These are phyloP conservation scores for Drosophila macrothrix DNA, from an alignment of 2,888 invertebrate genomes.

Conservation along the genomic window DNA sequence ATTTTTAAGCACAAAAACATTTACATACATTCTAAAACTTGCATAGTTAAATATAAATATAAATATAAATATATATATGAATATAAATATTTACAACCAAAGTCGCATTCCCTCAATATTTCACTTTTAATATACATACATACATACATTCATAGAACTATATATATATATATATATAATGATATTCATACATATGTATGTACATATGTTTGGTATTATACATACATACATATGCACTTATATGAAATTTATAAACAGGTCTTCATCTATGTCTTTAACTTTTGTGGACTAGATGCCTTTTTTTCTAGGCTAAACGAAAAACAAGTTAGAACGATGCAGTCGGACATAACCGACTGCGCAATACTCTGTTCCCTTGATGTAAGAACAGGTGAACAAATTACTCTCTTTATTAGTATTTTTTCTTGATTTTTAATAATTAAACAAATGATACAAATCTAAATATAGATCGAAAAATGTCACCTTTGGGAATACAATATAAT, in stretches of 20 bases:
- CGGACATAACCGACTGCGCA: conserved; percentile 7
- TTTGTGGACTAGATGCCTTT: conserved; percentile 73
- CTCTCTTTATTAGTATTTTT: neutral
- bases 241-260: conserved; percentile 73
- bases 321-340: conserved; percentile 1
- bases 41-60: conserved; percentile 40
- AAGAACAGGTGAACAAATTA: neutral
- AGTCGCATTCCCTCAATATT: conserved; percentile 20
- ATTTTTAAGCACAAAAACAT: conserved; percentile 36
- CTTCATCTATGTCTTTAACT: conserved; percentile 74
- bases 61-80: neutral
- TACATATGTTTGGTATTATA: conserved; percentile 26
- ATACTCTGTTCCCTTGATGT: neutral
- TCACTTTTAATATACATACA: conserved; percentile 17
- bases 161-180: conserved; percentile 17
- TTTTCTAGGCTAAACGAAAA: conserved; percentile 64
- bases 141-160: conserved; percentile 18
- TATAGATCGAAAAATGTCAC: neutral
- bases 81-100: conserved; percentile 43
- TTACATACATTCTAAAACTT: conserved; percentile 11
- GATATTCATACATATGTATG: conserved; percentile 28
- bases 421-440: neutral
- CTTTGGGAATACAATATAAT: neutral
- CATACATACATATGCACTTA: conserved; percentile 42
- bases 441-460: neutral